A percentile compares a stretch with the other conserved stretches of the same genome.
These are phyloP conservation scores for Lithophane semibrunnea DNA, from an alignment of 2,888 invertebrate species.

Conservation along the genomic window DNA sequence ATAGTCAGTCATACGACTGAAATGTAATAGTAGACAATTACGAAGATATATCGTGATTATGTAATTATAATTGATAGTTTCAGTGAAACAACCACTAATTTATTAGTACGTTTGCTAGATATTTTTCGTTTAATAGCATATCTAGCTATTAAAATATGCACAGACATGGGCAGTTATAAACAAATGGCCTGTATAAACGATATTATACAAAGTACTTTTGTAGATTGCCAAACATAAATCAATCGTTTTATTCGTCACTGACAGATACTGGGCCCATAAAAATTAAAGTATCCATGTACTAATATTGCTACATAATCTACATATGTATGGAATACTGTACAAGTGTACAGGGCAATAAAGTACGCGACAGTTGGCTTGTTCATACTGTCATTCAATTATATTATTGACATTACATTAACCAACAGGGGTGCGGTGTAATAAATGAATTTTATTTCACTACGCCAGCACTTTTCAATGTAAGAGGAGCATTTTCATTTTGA, in stretches of 20 bases:
- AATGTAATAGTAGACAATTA: slow-evolving; percentile 35
- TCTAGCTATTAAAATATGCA: slow-evolving; percentile 41
- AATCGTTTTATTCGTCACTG: slow-evolving; percentile 39
- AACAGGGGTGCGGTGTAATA: slow-evolving; percentile 56
- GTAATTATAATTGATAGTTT: slow-evolving; percentile 41
- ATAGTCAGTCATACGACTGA: slow-evolving; percentile 15
- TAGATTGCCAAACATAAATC: slow-evolving; percentile 48
- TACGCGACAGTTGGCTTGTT: slow-evolving; percentile 60
- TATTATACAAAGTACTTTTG: slow-evolving; percentile 38
- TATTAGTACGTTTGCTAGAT: slow-evolving; percentile 13
- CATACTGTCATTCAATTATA: slow-evolving; percentile 60
- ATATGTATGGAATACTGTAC: slow-evolving; percentile 16
- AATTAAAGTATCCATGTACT: slow-evolving; percentile 42
- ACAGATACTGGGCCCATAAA: slow-evolving; percentile 44
- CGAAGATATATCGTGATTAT: slow-evolving; percentile 36
- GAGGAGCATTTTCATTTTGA: slow-evolving; percentile 38
- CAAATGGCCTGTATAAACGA: slow-evolving; percentile 60
- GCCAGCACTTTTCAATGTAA: slow-evolving; percentile 43
- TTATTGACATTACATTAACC: slow-evolving; percentile 63
- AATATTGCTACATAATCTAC: slow-evolving; percentile 17
- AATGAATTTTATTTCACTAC: slow-evolving; percentile 56
- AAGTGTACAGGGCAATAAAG: slow-evolving; percentile 57
- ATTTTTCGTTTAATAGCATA: slow-evolving; percentile 9
- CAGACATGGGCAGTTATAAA: slow-evolving; percentile 41
- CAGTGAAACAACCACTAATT: slow-evolving; percentile 16